phyloP scores from a whole-genome alignment of 2,113 vertebrate genomes.

The Megaleporinus macrocephalus region DNA sequence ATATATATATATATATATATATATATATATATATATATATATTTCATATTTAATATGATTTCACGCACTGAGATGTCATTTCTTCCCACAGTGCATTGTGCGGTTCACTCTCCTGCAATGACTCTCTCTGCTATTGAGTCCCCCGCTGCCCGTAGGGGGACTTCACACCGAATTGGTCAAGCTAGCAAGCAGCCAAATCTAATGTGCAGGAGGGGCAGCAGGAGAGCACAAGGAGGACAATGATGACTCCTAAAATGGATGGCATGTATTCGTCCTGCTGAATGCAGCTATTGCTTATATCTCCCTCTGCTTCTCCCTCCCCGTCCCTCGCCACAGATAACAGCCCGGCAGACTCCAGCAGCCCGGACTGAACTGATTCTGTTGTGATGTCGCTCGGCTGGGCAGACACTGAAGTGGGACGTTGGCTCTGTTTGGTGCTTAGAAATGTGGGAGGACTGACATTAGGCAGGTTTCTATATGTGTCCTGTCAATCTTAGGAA shows the following conservation, averaged over 20 bases:
- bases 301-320: background rate
- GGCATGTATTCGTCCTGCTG: background rate
- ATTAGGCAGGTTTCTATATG: background rate
- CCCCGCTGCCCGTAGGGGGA: background rate
- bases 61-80: too few species aligned
- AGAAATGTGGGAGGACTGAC: background rate
- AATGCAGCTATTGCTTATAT: background rate
- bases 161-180: background rate
- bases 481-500: background rate
- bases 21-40: too few species aligned
- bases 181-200: background rate
- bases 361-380: background rate
- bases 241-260: background rate
- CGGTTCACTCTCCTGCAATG: background rate
- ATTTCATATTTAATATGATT: too few species aligned
- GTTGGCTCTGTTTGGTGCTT: background rate
- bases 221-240: background rate
- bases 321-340: background rate
- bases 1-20: too few species aligned
- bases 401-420: background rate
- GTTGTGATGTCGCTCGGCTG: background rate
- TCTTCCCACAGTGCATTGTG: background rate
- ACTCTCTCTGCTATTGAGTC: background rate
- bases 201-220: background rate
- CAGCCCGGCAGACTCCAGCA: background rate